phyloP scores from a whole-genome alignment of 64 coral and sea anemone species.

The Stylophora pistillata region DNA sequence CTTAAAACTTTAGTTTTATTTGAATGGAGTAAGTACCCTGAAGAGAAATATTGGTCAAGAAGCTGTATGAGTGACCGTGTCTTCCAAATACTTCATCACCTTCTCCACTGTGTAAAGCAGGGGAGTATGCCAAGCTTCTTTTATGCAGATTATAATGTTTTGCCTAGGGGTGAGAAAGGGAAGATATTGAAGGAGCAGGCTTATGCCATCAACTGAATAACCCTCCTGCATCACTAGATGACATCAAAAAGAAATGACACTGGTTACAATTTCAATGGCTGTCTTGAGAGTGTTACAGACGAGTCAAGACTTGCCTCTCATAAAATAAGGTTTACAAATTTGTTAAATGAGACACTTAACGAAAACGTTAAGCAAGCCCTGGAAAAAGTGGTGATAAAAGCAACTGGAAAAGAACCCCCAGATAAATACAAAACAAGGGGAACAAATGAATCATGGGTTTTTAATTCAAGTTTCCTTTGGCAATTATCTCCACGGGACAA shows the following conservation, averaged over 20 bases:
- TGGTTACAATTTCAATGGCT: slow-evolving; percentile 9
- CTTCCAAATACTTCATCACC: slow-evolving; percentile 1
- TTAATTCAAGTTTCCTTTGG: no score
- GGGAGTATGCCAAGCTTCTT: slow-evolving; percentile 34
- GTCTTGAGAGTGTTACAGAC: background rate
- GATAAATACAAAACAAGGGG: no score
- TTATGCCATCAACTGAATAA: background rate
- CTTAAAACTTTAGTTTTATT: slow-evolving; percentile 37
- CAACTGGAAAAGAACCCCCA: background rate
- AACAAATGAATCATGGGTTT: no score
- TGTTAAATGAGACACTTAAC: background rate
- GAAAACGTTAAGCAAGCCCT: background rate
- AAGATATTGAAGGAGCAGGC: background rate
- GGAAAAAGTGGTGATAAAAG: background rate
- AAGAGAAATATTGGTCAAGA: background rate
- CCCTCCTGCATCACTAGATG: background rate
- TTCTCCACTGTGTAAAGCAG: background rate
- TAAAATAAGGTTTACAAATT: background rate
- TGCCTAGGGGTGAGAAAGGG: background rate
- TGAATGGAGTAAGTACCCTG: slow-evolving; percentile 37
- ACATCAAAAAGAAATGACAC: background rate
- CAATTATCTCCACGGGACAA: no score
- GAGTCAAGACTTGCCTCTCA: background rate
- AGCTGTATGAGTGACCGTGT: background rate
- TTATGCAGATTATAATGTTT: slow-evolving; percentile 23